phyloP scores from a whole-genome alignment of 1,140 invertebrate species.

The Mesaphorura yosii region DNA sequence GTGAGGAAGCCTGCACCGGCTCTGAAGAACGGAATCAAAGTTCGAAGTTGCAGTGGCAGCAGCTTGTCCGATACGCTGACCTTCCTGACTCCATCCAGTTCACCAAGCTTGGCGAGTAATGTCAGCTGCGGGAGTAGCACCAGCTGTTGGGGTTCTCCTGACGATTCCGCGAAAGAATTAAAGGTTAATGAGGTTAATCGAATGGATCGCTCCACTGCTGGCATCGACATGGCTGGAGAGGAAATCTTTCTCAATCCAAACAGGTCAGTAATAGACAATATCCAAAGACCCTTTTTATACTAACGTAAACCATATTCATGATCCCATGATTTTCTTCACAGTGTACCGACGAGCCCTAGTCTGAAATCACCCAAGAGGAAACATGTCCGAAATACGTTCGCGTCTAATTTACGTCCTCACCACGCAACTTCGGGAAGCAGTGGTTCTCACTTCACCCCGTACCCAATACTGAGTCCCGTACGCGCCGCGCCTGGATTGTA shows the following conservation, averaged over 20 bases:
- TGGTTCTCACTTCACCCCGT: constrained; percentile 24
- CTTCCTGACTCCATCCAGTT: constrained; percentile 26
- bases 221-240: constrained; percentile 10
- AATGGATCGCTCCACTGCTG: constrained; percentile 25
- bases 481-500: constrained; percentile 28
- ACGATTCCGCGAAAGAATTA: constrained; percentile 24
- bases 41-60: not conserved
- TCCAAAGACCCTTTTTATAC: too few relatives aligned
- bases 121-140: not conserved
- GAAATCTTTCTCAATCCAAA: constrained; percentile 28
- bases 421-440: not conserved
- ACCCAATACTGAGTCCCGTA: constrained; percentile 28
- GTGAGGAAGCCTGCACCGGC: too few relatives aligned
- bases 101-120: constrained; percentile 16
- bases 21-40: too few relatives aligned
- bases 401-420: constrained; percentile 25
- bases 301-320: too few relatives aligned
- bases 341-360: constrained; percentile 32
- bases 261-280: constrained; percentile 22
- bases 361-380: constrained; percentile 33
- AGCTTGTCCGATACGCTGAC: not conserved
- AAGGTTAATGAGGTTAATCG: constrained; percentile 27
- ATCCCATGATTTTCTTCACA: too few relatives aligned
- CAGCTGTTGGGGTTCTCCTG: constrained; percentile 5
- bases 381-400: constrained; percentile 28